These are phyloP conservation scores for Hipparchia sbordonii DNA, from an alignment of 2,888 invertebrate genomes.

Conservation along the genomic window DNA sequence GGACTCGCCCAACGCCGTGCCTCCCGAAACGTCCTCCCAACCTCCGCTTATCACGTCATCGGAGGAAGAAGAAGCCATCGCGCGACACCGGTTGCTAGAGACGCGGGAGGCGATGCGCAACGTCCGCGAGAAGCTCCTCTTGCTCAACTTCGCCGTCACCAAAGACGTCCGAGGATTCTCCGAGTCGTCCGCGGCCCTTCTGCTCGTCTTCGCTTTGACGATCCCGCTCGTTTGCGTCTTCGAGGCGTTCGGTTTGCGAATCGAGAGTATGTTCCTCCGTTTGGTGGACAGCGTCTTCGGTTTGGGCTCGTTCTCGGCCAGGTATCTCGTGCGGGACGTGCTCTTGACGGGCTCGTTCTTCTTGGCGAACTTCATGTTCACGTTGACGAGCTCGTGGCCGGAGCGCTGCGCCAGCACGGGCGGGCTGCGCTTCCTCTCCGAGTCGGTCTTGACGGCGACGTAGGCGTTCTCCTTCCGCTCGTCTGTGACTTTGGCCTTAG, in stretches of 20 bases:
- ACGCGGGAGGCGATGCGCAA: slow-evolving; percentile 45
- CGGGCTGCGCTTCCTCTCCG: slow-evolving; percentile 54
- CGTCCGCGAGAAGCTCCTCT: slow-evolving; percentile 61
- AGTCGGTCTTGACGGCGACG: slow-evolving; percentile 63
- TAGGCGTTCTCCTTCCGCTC: slow-evolving; percentile 78
- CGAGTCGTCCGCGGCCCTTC: slow-evolving; percentile 66
- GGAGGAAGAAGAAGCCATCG: slow-evolving; percentile 65
- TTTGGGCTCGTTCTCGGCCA: slow-evolving; percentile 69
- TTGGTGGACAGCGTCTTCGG: slow-evolving; percentile 66
- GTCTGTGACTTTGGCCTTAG: slow-evolving; percentile 69
- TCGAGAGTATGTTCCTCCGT: slow-evolving; percentile 68
- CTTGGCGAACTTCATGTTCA: slow-evolving; percentile 61
- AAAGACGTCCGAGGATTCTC: slow-evolving; percentile 57
- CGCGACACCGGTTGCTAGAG: slow-evolving; percentile 50
- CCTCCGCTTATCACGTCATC: slow-evolving; percentile 54
- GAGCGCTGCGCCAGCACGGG: slow-evolving; percentile 58
- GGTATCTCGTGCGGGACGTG: slow-evolving; percentile 59
- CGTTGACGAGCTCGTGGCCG: slow-evolving; percentile 61
- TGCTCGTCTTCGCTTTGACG: slow-evolving; percentile 57
- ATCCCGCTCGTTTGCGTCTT: slow-evolving; percentile 63
- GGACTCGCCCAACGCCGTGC: slow-evolving; percentile 48
- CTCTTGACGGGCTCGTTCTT: slow-evolving; percentile 65
- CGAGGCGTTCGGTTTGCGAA: slow-evolving; percentile 70
- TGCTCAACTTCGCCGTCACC: slow-evolving; percentile 57
- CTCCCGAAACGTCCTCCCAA: slow-evolving; percentile 65